Conservation (phyloP, 2,797 vertebrate species). For the Schizothorax lantsangensis region DNA sequence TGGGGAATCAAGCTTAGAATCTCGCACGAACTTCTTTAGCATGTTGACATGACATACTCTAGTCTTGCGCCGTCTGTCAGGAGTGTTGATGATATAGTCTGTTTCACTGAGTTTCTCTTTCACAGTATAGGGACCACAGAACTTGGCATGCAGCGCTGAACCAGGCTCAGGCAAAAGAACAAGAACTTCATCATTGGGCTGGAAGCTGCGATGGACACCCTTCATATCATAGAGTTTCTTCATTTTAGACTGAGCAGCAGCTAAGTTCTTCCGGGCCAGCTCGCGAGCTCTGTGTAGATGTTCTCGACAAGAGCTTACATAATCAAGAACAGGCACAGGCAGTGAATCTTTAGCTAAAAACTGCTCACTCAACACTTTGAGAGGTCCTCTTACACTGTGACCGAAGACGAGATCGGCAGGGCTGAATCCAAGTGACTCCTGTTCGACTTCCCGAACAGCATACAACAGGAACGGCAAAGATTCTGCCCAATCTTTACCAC, state of each 20-base stretch:
- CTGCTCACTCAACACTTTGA: not conserved
- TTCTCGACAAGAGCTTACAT: not conserved
- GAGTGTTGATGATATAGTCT: not conserved
- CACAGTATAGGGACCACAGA: not conserved
- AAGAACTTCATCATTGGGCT: not conserved
- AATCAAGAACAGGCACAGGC: not conserved
- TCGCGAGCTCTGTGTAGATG: not conserved
- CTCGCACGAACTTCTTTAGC: not conserved
- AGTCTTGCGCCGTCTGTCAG: not conserved
- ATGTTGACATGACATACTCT: conserved; percentile 1
- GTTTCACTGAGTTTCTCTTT: not conserved
- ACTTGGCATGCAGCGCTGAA: not conserved
- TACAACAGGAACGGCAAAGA: not conserved
- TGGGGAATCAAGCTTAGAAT: not conserved
- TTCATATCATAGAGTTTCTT: not conserved
- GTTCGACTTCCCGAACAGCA: not conserved
- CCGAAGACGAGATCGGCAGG: not conserved
- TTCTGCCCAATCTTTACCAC: conserved; percentile 27
- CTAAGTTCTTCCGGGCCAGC: not conserved
- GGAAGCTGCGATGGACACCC: not conserved
- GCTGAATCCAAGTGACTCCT: conserved; percentile 11
- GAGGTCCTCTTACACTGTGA: not conserved
- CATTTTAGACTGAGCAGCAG: not conserved
- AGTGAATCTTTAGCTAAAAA: not conserved
- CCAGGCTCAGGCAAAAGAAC: not conserved